Evolutionary conservation across 1,140 invertebrate species (phyloP).

Genomic region (Globodera ellingtonae): DNA sequence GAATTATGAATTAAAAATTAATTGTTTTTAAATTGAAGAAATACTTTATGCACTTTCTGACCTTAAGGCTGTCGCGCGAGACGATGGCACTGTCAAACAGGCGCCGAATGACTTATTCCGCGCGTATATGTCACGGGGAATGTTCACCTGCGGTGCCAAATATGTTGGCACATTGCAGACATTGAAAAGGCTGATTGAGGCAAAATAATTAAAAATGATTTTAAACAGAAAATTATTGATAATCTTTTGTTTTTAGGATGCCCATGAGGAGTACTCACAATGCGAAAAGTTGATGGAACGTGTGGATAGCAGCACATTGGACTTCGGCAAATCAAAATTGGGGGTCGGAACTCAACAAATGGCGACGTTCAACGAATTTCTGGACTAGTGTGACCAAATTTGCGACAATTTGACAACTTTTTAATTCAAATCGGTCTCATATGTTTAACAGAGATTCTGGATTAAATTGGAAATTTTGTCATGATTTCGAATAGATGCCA

Average conservation of each 20-base stretch:
- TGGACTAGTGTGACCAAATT: no score
- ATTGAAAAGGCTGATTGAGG: neutral
- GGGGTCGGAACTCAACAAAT: neutral
- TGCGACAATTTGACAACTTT: no score
- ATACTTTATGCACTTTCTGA: no score
- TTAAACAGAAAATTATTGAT: no score
- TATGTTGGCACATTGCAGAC: neutral
- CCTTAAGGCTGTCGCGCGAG: no score
- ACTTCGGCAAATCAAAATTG: neutral
- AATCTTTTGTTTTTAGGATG: neutral
- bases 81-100: no score
- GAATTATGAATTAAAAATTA: no score
- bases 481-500: no score
- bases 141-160: neutral
- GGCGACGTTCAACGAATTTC: neutral
- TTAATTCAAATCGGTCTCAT: no score
- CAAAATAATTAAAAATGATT: neutral
- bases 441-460: no score
- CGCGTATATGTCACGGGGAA: neutral
- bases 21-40: no score
- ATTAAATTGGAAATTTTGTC: no score
- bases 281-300: neutral
- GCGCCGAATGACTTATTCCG: neutral
- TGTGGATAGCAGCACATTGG: neutral
- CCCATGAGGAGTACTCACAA: neutral